Evolutionary conservation across 1,140 invertebrate species (phyloP), one percentile per base, ranked within the genome.

Genomic region (Bombus cullumanus): DNA sequence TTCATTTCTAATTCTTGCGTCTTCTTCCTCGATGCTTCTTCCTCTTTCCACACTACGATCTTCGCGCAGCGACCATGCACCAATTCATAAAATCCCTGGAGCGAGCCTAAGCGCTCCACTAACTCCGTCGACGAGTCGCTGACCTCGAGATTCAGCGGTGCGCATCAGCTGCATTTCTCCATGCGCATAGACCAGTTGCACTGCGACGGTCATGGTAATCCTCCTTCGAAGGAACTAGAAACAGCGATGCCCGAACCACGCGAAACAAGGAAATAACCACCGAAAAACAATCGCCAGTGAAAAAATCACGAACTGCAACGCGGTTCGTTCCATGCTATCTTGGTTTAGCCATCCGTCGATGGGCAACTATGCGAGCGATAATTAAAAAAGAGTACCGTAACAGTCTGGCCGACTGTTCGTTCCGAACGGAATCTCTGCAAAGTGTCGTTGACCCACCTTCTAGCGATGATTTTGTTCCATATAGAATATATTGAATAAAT

Each of bases 121-220:
- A 95, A 95, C 94, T 95, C 89, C 89, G 86, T 86, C 90, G 92
- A 88, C 92, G 92, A 94, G 94, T 95, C 94, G 93, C 93, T 95
- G 94, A 95, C 94, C 94, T 94, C 94, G 91, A 86, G 93, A 93
- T 91, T 95, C 94, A 95, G 92, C 94, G 93, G 94, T 94, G 94
- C 93, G 94, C 92, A 94, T 94, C 94, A 92, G 91, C 91, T 93
- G 90, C 90, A 91, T 93, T 89, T 90, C 86, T 91, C 92, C 91
- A 85, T 93, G 90, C 88, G 86, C 90, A 90, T 91, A 90, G 89
- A 84, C 89, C 71, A 91, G 91, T 93, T 93, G 87, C 86, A 78
- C 90, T 86, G 90, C 91, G 89, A 91, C 92, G 92, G 92, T 94
- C 92, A 93, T 92, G 93, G 94, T 94, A 93, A 94, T 94, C 91